Evolutionary conservation across 2,888 invertebrate species (phyloP).

Genomic region (Acheta domesticus): DNA sequence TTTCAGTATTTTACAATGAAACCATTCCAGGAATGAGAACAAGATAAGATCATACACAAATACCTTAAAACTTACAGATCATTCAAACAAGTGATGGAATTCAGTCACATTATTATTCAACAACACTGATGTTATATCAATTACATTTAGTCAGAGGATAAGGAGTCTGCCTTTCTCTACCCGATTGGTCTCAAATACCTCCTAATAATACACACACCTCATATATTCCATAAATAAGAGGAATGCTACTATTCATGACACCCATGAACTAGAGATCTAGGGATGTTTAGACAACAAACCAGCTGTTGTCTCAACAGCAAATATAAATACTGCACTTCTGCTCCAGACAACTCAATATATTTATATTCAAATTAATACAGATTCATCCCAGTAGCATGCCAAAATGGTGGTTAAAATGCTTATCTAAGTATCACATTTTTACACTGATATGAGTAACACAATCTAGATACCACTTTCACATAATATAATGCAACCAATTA

Average conservation of each 20-base stretch:
- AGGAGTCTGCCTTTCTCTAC: no score
- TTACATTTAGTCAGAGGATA: no score
- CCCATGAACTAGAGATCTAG: not conserved
- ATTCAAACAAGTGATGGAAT: no score
- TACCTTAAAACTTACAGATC: no score
- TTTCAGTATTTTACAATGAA: no score
- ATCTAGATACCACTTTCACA: not conserved
- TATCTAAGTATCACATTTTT: not conserved
- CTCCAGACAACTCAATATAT: not conserved
- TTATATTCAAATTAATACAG: not conserved
- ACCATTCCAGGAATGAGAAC: no score
- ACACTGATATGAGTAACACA: not conserved
- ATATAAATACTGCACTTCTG: not conserved
- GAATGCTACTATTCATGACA: not conserved
- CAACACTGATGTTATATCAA: no score
- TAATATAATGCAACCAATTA: not conserved
- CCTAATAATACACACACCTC: slow-evolving; percentile 19
- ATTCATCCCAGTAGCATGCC: slow-evolving; percentile 18
- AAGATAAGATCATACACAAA: no score
- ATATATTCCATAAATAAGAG: slow-evolving; percentile 1
- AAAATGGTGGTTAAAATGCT: not conserved
- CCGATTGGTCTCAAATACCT: not conserved
- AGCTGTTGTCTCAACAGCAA: not conserved
- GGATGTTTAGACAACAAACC: not conserved
- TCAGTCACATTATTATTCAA: no score